A percentile compares a stretch with the other conserved stretches of the same genome.
Evolutionary conservation across 2,888 invertebrate species (phyloP).

Genomic region (Chrysomela aeneicollis): DNA sequence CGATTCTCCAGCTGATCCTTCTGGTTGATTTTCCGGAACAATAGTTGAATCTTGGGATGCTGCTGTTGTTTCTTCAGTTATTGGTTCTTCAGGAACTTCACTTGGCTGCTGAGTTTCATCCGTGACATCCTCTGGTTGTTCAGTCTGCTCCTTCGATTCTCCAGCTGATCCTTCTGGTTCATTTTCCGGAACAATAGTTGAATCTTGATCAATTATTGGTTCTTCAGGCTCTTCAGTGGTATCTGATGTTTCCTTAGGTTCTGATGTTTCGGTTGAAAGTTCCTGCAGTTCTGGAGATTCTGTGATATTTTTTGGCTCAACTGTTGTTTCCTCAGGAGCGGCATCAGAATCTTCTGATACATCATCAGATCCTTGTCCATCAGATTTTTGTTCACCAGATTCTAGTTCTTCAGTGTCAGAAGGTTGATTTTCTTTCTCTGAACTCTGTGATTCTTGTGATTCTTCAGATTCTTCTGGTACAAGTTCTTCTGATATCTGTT

Average conservation of each 20-base stretch:
- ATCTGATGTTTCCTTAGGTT: no score
- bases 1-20: slow-evolving; percentile 6
- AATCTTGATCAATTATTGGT: no score
- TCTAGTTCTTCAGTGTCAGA: not conserved
- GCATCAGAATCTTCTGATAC: not conserved
- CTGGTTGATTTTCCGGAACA: not conserved
- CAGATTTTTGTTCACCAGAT: not conserved
- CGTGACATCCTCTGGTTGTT: not conserved
- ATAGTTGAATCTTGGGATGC: not conserved
- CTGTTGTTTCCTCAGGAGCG: not conserved
- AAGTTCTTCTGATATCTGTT: not conserved
- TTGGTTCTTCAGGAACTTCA: slow-evolving; percentile 12
- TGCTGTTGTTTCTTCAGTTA: not conserved
- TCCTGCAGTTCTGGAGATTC: slow-evolving; percentile 2
- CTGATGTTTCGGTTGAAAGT: no score
- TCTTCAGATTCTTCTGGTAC: not conserved
- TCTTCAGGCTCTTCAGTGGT: no score
- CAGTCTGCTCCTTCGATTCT: not conserved
- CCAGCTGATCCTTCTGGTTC: not conserved
- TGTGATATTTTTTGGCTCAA: not conserved
- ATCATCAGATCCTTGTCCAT: not conserved
- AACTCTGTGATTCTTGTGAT: not conserved
- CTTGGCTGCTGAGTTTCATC: no score
- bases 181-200: no score
- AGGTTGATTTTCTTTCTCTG: not conserved